Evolutionary conservation across 2,113 vertebrate species (phyloP).

Genomic region (Oreochromis aureus): DNA sequence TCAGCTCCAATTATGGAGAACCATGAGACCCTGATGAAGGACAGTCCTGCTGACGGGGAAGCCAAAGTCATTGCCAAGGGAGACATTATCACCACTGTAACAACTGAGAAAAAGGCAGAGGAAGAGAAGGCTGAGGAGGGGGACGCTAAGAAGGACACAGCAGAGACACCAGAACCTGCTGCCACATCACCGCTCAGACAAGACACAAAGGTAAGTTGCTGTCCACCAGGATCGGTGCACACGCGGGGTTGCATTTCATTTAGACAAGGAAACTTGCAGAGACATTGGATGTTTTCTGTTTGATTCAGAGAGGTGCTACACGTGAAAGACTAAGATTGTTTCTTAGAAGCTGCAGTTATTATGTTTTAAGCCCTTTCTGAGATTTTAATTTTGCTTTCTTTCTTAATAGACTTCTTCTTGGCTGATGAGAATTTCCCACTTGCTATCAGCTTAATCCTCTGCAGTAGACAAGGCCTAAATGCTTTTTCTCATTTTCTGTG

Average conservation of each 20-base stretch:
- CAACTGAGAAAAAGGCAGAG: conserved; percentile 87
- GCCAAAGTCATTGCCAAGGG: conserved; percentile 85
- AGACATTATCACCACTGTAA: conserved; percentile 89
- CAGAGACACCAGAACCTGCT: conserved; percentile 69
- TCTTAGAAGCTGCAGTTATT: conserved; percentile 2
- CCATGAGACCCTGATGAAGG: conserved; percentile 92
- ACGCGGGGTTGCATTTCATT: neutral
- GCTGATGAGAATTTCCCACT: conserved; percentile 35
- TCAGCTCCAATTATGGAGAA: conserved; percentile 91
- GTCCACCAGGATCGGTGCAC: neutral
- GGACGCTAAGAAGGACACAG: conserved; percentile 60
- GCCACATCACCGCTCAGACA: conserved; percentile 68
- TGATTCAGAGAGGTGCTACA: neutral
- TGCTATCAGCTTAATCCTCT: conserved; percentile 57
- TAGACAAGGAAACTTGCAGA: neutral
- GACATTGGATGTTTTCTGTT: neutral
- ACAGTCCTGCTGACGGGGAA: conserved; percentile 77
- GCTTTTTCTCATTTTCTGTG: conserved; percentile 62
- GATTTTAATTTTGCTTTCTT: conserved; percentile 11
- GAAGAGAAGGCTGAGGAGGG: conserved; percentile 81
- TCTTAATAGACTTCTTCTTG: conserved; percentile 1
- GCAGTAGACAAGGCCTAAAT: conserved; percentile 38
- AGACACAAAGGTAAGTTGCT: conserved; percentile 84
- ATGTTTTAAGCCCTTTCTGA: neutral
- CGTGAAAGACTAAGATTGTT: neutral